Conservation (phyloP, 2,888 invertebrate genomes). For the Camptogramma bilineatum region DNA sequence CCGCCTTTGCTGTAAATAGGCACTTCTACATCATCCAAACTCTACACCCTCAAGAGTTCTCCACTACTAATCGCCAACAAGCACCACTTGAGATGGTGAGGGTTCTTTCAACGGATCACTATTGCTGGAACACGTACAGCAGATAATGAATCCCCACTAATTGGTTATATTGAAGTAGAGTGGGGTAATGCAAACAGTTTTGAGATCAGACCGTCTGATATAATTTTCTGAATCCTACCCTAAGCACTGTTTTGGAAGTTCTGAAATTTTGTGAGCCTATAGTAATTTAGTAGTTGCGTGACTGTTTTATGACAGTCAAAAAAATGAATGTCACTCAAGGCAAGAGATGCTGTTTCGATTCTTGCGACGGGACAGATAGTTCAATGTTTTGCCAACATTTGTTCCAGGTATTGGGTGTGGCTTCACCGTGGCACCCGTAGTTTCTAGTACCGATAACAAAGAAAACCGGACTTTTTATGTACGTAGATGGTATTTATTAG, state of each 20-base stretch:
- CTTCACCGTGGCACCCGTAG: too few species aligned
- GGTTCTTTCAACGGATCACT: slow-evolving; percentile 77
- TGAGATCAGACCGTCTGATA: slow-evolving; percentile 26
- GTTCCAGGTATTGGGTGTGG: too few species aligned
- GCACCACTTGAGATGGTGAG: slow-evolving; percentile 71
- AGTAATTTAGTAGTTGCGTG: not conserved
- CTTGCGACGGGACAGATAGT: too few species aligned
- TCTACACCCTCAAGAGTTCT: slow-evolving; percentile 59
- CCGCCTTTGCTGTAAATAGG: not conserved
- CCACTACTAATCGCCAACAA: slow-evolving; percentile 75
- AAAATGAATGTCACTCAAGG: too few species aligned
- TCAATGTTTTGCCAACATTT: too few species aligned
- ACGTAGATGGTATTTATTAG: too few species aligned
- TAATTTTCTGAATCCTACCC: slow-evolving; percentile 6
- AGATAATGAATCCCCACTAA: slow-evolving; percentile 78
- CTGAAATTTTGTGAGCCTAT: not conserved
- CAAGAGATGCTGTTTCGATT: too few species aligned
- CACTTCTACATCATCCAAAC: slow-evolving; percentile 28
- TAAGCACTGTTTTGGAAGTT: slow-evolving; percentile 7
- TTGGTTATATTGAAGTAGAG: slow-evolving; percentile 64
- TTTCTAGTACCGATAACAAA: too few species aligned
- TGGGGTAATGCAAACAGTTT: slow-evolving; percentile 35
- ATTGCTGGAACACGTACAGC: slow-evolving; percentile 68
- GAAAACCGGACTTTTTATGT: too few species aligned
- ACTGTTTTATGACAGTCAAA: too few species aligned